A percentile compares a stretch with the other conserved stretches of the same genome.
phyloP scores from a whole-genome alignment of 2,797 vertebrate species.

The Poecilia gillii region DNA sequence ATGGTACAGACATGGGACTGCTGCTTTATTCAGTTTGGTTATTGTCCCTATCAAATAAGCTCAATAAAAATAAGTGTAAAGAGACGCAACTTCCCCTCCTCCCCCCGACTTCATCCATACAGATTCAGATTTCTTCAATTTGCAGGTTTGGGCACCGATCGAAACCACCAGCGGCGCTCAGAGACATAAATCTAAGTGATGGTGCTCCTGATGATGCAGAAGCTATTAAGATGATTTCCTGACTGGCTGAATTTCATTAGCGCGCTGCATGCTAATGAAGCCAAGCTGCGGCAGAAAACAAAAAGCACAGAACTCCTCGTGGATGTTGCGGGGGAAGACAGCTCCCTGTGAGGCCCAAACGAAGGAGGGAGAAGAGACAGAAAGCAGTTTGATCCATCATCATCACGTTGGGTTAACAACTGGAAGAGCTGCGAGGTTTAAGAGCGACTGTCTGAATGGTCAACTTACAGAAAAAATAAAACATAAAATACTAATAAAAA shows the following conservation, averaged over 20 bases:
- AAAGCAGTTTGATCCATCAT: neutral
- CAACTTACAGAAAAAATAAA: too few species aligned
- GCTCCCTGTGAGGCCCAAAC: neutral
- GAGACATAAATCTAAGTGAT: neutral
- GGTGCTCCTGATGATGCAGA: neutral
- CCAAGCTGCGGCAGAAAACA: neutral
- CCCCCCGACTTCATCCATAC: neutral
- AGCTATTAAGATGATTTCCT: neutral
- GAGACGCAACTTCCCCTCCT: too few species aligned
- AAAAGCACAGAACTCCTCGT: neutral
- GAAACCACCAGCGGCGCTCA: neutral
- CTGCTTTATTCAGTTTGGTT: too few species aligned
- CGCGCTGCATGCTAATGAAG: neutral
- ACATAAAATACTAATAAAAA: too few species aligned
- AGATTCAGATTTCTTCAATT: neutral
- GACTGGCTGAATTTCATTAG: slow-evolving; percentile 1
- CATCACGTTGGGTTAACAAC: neutral
- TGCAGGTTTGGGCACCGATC: neutral
- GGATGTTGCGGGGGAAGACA: neutral
- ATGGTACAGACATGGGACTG: too few species aligned
- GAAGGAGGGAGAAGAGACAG: neutral
- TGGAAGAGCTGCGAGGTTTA: neutral
- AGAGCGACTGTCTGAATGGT: neutral
- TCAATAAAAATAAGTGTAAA: too few species aligned
- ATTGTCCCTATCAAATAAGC: too few species aligned